phyloP scores from a whole-genome alignment of 2,797 vertebrate species.

The Sebastes vulpes region DNA sequence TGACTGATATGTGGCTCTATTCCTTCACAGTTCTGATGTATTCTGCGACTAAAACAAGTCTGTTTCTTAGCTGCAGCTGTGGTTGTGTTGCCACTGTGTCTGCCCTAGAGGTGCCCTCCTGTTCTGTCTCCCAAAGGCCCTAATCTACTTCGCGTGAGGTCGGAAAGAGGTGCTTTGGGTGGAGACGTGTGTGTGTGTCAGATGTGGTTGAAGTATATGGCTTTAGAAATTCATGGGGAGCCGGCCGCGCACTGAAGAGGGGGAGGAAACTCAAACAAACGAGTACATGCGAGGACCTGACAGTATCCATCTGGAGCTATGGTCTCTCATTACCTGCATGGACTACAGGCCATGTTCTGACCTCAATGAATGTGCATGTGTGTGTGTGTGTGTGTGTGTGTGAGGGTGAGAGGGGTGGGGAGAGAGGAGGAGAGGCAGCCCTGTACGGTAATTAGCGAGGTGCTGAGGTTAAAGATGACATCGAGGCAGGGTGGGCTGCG shows the following conservation, averaged over 20 bases:
- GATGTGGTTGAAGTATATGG: constrained; percentile 38
- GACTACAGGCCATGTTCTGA: constrained; percentile 46
- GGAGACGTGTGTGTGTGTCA: constrained; percentile 29
- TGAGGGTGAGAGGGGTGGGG: background rate
- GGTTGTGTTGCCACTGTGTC: constrained; percentile 10
- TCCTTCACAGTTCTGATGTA: background rate
- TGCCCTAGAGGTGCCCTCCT: constrained; percentile 15
- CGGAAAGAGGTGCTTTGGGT: constrained; percentile 41
- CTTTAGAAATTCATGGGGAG: constrained; percentile 15
- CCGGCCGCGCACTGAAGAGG: constrained; percentile 35
- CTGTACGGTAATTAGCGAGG: constrained; percentile 58
- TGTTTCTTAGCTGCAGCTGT: background rate
- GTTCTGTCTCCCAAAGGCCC: constrained; percentile 15
- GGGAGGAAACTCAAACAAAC: constrained; percentile 23
- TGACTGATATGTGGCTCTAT: background rate
- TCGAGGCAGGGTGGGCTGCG: constrained; percentile 25
- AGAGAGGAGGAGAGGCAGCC: constrained; percentile 15
- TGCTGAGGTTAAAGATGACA: constrained; percentile 62
- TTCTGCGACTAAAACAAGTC: background rate
- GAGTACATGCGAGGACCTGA: constrained; percentile 5
- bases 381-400: background rate
- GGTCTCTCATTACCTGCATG: constrained; percentile 65
- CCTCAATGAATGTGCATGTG: constrained; percentile 23
- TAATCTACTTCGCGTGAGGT: constrained; percentile 34
- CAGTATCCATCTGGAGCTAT: constrained; percentile 14